phyloP scores from a whole-genome alignment of 2,888 invertebrate genomes.

The Opisthograptis luteolata region DNA sequence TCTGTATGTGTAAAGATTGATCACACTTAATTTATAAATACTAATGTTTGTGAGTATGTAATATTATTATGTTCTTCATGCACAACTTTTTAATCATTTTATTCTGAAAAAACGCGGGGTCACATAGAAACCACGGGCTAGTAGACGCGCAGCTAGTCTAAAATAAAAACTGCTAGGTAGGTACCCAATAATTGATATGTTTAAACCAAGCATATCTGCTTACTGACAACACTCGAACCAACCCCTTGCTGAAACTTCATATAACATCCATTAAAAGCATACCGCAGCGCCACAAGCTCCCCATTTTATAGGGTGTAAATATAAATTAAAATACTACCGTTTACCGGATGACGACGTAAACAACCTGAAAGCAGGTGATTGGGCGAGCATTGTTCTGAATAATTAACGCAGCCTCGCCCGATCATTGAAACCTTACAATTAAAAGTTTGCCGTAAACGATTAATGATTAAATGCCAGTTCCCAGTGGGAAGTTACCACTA shows the following conservation, averaged over 20 bases:
- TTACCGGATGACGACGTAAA: slow-evolving; percentile 36
- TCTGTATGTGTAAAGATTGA: too few species aligned
- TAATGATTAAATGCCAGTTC: slow-evolving; percentile 57
- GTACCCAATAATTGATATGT: too few species aligned
- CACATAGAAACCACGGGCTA: too few species aligned
- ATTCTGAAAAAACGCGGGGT: too few species aligned
- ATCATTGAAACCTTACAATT: slow-evolving; percentile 69
- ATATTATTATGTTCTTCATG: too few species aligned
- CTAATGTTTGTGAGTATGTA: too few species aligned
- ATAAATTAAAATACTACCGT: slow-evolving; percentile 44
- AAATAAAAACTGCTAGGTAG: too few species aligned
- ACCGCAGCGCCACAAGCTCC: not conserved
- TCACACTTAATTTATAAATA: too few species aligned
- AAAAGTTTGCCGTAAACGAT: slow-evolving; percentile 64
- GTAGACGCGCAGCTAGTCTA: too few species aligned
- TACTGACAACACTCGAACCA: not conserved
- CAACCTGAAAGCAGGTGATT: slow-evolving; percentile 47
- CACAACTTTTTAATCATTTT: too few species aligned
- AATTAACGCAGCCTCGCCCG: slow-evolving; percentile 54
- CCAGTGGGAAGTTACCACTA: slow-evolving; percentile 1
- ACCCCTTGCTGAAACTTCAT: not conserved
- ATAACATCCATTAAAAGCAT: not conserved
- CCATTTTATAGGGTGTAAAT: slow-evolving; percentile 34
- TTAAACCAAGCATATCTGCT: not conserved
- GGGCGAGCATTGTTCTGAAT: slow-evolving; percentile 59